These are phyloP conservation scores for Stenodema calcarata DNA, from an alignment of 2,888 invertebrate genomes.

Conservation along the genomic window DNA sequence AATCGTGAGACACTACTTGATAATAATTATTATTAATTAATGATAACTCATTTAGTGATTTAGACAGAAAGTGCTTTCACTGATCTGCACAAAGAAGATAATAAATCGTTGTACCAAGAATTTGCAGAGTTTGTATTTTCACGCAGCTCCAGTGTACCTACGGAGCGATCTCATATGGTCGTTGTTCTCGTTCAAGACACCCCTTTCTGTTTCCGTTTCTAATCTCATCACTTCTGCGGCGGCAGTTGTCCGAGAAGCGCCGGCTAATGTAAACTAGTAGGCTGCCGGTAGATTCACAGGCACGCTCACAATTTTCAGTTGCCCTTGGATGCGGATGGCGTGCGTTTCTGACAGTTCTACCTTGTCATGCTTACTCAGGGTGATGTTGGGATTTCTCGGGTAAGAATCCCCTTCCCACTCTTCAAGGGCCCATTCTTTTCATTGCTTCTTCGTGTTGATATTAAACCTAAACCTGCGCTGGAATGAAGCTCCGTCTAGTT, in stretches of 20 bases:
- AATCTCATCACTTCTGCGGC: not conserved
- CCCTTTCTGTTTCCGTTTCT: not conserved
- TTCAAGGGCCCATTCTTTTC: not conserved
- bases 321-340: not conserved
- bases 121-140: too few relatives aligned
- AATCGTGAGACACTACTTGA: too few relatives aligned
- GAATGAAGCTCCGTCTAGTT: not conserved
- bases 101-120: too few relatives aligned
- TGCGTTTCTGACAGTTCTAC: not conserved
- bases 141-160: too few relatives aligned
- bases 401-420: not conserved
- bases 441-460: not conserved
- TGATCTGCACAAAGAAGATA: too few relatives aligned
- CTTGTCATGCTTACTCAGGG: not conserved
- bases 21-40: too few relatives aligned
- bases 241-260: not conserved
- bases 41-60: too few relatives aligned
- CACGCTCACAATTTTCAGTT: not conserved
- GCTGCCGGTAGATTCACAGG: not conserved
- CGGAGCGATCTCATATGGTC: not conserved
- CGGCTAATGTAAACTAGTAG: not conserved
- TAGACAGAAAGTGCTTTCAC: too few relatives aligned
- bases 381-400: not conserved
- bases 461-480: not conserved
- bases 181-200: not conserved